These are phyloP conservation scores for Brachionus plicatilis DNA, from an alignment of 1,140 invertebrate genomes.

Conservation along the genomic window DNA sequence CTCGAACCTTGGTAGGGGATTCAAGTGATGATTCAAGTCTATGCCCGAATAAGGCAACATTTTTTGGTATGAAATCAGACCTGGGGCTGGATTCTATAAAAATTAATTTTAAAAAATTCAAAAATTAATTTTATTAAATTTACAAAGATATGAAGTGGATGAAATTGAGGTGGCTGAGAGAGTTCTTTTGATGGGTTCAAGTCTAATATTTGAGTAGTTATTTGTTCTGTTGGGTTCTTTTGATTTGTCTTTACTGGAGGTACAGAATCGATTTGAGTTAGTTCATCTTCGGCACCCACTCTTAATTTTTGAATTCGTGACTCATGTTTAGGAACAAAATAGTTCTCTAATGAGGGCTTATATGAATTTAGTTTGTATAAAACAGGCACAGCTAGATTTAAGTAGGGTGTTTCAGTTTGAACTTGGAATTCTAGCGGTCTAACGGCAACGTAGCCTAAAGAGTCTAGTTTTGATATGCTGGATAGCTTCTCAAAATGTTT, in stretches of 20 bases:
- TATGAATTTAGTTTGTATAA: not conserved
- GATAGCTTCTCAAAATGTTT: constrained; percentile 33
- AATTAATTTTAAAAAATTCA: not conserved
- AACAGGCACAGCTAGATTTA: constrained; percentile 43
- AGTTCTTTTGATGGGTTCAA: constrained; percentile 48
- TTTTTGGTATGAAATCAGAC: constrained; percentile 51
- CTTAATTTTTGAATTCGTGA: constrained; percentile 42
- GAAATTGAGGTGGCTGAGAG: constrained; percentile 53
- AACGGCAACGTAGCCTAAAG: constrained; percentile 46
- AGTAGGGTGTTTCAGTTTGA: constrained; percentile 51
- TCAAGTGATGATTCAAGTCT: constrained; percentile 53
- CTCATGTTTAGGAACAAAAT: constrained; percentile 11
- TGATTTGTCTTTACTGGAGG: constrained; percentile 18
- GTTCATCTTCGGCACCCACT: constrained; percentile 49
- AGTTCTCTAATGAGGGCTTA: not conserved
- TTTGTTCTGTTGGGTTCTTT: not conserved
- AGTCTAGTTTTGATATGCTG: constrained; percentile 16
- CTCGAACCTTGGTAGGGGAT: constrained; percentile 50
- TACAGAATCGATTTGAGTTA: not conserved
- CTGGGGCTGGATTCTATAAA: constrained; percentile 52
- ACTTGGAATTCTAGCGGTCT: constrained; percentile 47
- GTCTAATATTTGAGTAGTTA: not conserved
- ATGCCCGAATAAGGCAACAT: constrained; percentile 51
- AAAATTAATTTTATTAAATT: constrained; percentile 41
- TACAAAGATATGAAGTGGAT: constrained; percentile 54